Base-by-base conservation (phyloP, 1,140 invertebrate species). In the Pogonomyrmex californicus region DNA sequence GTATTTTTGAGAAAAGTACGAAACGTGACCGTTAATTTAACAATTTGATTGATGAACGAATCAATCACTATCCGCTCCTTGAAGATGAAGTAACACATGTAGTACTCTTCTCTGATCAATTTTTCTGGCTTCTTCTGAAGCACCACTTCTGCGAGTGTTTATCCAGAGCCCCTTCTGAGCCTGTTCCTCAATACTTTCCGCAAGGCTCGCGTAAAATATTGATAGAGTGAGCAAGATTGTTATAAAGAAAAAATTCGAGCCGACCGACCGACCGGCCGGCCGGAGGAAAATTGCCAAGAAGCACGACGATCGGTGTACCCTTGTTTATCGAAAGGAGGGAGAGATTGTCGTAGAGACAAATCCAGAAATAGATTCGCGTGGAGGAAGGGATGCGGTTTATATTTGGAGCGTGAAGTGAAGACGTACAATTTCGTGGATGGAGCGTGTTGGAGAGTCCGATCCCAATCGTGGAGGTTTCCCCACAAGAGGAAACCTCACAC, bases 361-460 rank as follows among this genome's bases (percentile, higher is more conserved):
- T 79, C 66, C 83, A 86, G 66, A 56, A 88, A 88, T 88, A 88
- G 75, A 85, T 73, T 23, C 30, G 41, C 6, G 47, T 2, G 14
- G 54, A 47, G 73, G 56, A 44, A 70, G 56, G 36, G 51, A 56
- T n/a, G 10, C n/a, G 10, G 62, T 79, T 86, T 88, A 88, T 88
- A 88, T 88, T 88, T 88, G 83, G 86, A 85, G 63, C 73, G 71
- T 63, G 71, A 86, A 87, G 49, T 68, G 71, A 87, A 87, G 86
- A 75, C 73, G 54, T 73, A 86, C 81, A 77, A 66, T 87, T 75
- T 75, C 54, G 81, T 85, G 47, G 62, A 49, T 51, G 47, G 41
- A 75, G 66, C n/a, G 60, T 36, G 51, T 63, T 47, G 33, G 17
- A 54, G 44, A 81, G 44, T 17, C 12, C 5, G 38, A 38, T 41